Conservation (phyloP, 2,888 invertebrate species). For the Synergus itoensis region DNA sequence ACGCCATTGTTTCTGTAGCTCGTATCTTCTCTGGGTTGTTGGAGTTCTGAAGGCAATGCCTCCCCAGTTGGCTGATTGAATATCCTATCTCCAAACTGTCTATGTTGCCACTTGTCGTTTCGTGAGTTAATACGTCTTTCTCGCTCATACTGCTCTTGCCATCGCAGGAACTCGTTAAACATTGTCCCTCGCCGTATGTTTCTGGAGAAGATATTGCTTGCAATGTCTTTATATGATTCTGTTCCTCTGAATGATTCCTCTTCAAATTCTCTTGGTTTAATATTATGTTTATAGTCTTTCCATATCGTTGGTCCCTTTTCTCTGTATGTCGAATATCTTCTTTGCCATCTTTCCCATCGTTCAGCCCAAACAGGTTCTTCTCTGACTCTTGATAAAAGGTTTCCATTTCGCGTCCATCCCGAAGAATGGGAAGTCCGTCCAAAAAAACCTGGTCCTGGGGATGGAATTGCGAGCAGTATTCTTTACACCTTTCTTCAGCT, state of each 20-base stretch:
- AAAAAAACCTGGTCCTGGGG: constrained; percentile 47
- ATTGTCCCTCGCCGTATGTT: constrained; percentile 23
- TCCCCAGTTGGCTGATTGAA: constrained; percentile 69
- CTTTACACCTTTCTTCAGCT: constrained; percentile 67
- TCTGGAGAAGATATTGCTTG: background rate
- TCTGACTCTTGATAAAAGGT: background rate
- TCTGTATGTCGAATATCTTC: background rate
- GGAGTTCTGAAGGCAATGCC: constrained; percentile 63
- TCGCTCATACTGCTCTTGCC: constrained; percentile 43
- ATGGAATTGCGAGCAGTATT: constrained; percentile 57
- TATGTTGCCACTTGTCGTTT: constrained; percentile 65
- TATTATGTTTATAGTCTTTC: constrained; percentile 6
- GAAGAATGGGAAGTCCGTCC: constrained; percentile 37
- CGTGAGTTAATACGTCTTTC: constrained; percentile 47
- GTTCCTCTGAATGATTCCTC: constrained; percentile 8
- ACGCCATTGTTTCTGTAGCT: constrained; percentile 46
- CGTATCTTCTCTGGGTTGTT: constrained; percentile 53
- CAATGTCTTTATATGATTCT: constrained; percentile 18
- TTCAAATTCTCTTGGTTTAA: background rate
- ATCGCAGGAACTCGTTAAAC: constrained; percentile 49
- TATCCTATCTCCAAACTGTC: constrained; percentile 71
- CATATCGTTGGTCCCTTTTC: background rate
- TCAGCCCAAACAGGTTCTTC: background rate
- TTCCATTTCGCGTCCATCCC: constrained; percentile 16
- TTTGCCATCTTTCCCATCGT: constrained; percentile 21